Percentiles rank a stretch among this genome's conserved stretches.
Evolutionary conservation across 1,140 invertebrate genomes (phyloP).

Genomic region (Atta cephalotes): DNA sequence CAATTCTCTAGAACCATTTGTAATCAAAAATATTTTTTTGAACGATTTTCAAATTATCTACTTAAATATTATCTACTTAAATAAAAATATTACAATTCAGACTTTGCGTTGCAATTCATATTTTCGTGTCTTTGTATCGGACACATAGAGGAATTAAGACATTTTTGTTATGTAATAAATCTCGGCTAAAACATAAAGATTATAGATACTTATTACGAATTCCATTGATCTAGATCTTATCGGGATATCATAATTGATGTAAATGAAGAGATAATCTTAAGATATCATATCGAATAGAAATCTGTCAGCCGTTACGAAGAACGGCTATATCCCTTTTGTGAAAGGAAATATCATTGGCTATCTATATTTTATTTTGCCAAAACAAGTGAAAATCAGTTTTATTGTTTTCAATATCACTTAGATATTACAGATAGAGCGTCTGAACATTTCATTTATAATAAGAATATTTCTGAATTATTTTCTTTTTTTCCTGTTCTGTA

Average conservation of each 20-base stretch:
- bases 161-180: constrained; percentile 9
- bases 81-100: background rate
- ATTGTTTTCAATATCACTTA: background rate
- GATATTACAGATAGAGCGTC: background rate
- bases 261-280: background rate
- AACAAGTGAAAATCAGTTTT: background rate
- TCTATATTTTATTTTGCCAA: background rate
- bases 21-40: background rate
- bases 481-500: background rate
- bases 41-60: background rate
- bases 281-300: background rate
- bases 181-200: background rate
- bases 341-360: background rate
- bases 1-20: background rate
- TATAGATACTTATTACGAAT: background rate
- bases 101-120: background rate
- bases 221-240: background rate
- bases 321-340: no score
- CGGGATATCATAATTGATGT: background rate
- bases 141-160: background rate
- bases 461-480: background rate
- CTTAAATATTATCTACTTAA: background rate
- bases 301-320: background rate
- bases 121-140: background rate
- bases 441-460: background rate